Conservation (phyloP, 92 coral and sea anemone genomes). For the Actinostola sp. region DNA sequence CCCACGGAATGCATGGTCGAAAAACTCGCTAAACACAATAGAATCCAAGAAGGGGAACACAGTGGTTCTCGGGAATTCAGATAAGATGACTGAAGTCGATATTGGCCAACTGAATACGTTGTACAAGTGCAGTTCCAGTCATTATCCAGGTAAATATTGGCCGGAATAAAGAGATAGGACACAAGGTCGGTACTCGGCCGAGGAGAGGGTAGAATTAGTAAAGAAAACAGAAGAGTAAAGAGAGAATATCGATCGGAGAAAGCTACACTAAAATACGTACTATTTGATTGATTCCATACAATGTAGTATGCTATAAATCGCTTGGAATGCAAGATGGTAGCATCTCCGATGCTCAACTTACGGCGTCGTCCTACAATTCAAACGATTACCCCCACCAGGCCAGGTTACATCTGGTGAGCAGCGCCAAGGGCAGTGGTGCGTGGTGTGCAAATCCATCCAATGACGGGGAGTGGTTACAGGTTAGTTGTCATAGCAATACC, state of each 20-base stretch:
- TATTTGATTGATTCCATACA: not conserved
- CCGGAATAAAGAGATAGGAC: not conserved
- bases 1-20: constrained; percentile 74
- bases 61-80: constrained; percentile 55
- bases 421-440: constrained; percentile 69
- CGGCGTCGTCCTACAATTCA: constrained; percentile 54
- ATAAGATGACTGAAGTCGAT: constrained; percentile 70
- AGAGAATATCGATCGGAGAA: not conserved
- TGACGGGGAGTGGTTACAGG: constrained; percentile 75
- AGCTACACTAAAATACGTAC: not conserved
- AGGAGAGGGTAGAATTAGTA: too few species aligned
- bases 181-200: not conserved
- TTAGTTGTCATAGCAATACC: constrained; percentile 1
- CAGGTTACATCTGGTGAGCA: constrained; percentile 61
- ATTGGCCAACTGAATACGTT: constrained; percentile 78
- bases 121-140: constrained; percentile 30
- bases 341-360: constrained; percentile 51
- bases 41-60: constrained; percentile 73
- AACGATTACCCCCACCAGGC: constrained; percentile 65
- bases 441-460: constrained; percentile 73
- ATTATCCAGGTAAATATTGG: not conserved
- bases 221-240: too few species aligned
- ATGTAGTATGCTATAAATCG: constrained; percentile 62
- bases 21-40: constrained; percentile 66
- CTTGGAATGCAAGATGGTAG: constrained; percentile 67